Percentiles rank a stretch among this genome's conserved stretches.
phyloP scores from a whole-genome alignment of 2,113 vertebrate species.

The Heterotis niloticus region DNA sequence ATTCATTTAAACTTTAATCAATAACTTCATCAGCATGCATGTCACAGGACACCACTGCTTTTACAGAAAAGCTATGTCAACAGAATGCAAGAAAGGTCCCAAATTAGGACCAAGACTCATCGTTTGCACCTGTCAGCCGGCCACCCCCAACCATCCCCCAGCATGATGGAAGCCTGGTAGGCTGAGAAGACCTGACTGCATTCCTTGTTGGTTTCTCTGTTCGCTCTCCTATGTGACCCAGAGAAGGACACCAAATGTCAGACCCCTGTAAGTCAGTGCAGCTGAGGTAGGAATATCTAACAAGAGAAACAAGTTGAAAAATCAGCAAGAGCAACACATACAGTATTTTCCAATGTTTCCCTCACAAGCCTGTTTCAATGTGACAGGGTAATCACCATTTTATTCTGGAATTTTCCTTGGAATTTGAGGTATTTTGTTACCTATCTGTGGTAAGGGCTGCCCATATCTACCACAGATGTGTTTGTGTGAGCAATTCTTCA shows the following conservation, averaged over 20 bases:
- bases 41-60: background rate
- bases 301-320: background rate
- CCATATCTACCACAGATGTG: background rate
- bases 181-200: background rate
- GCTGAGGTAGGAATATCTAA: background rate
- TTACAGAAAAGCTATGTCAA: background rate
- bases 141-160: background rate
- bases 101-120: background rate
- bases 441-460: background rate
- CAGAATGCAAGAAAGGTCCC: background rate
- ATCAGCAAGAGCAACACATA: background rate
- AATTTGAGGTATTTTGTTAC: background rate
- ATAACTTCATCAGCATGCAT: constrained; percentile 26
- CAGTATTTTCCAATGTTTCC: background rate
- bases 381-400: background rate
- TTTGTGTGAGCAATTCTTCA: background rate
- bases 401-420: background rate
- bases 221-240: background rate
- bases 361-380: background rate
- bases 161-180: background rate
- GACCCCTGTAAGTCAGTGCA: background rate
- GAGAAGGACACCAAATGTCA: background rate
- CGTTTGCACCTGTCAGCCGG: background rate
- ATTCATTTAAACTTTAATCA: constrained; percentile 28
- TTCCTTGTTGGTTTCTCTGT: background rate